These are phyloP conservation scores for Pseudopleuronectes americanus DNA, from an alignment of 2,797 vertebrate species.

Conservation along the genomic window DNA sequence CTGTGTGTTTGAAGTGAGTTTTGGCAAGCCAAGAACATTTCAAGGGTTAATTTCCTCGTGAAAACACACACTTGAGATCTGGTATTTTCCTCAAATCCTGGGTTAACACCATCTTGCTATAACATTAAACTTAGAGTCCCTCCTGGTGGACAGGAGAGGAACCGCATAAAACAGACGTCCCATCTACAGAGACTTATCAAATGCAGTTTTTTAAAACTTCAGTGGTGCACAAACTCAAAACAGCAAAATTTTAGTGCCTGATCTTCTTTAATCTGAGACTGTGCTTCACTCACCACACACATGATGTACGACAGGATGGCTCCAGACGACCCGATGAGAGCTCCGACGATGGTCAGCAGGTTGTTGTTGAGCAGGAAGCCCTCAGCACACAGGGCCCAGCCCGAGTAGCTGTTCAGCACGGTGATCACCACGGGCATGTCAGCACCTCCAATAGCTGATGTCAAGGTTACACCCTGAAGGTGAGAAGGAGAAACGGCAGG, in stretches of 20 bases:
- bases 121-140: conserved; percentile 71
- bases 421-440: conserved; percentile 88
- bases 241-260: background rate
- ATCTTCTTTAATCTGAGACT: background rate
- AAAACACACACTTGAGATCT: conserved; percentile 12
- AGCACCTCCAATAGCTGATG: conserved; percentile 86
- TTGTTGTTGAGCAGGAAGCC: conserved; percentile 85
- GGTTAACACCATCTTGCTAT: background rate
- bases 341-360: conserved; percentile 81
- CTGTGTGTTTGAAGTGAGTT: background rate
- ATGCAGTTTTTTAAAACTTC: background rate
- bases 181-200: background rate
- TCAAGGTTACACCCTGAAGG: conserved; percentile 83
- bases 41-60: background rate
- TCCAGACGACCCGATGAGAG: conserved; percentile 83
- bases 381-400: conserved; percentile 86
- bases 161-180: conserved; percentile 6
- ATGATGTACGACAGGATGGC: conserved; percentile 84
- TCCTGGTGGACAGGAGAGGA: conserved; percentile 70
- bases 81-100: background rate
- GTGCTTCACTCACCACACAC: conserved; percentile 81
- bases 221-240: background rate
- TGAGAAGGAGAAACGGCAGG: background rate
- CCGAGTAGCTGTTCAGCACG: conserved; percentile 86
- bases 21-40: background rate